phyloP scores from a whole-genome alignment of 2,888 invertebrate genomes.

The Drosophila borborema region DNA sequence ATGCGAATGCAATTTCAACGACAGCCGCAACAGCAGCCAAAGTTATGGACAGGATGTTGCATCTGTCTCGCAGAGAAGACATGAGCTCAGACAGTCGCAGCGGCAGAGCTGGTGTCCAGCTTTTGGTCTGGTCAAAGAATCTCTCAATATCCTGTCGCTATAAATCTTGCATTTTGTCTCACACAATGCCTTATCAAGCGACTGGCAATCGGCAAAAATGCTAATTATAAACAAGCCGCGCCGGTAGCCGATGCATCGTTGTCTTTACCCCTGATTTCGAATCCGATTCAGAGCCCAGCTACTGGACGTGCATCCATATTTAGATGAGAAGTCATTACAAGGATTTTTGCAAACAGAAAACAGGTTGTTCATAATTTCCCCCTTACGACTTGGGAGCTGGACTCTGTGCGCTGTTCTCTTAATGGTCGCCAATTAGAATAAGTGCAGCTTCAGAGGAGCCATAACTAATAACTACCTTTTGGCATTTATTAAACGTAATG shows the following conservation, averaged over 20 bases:
- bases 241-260: constrained; percentile 32
- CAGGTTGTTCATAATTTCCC: constrained; percentile 65
- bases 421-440: constrained; percentile 78
- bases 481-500: constrained; percentile 78
- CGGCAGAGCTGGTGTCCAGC: neutral
- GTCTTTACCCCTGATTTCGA: neutral
- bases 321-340: constrained; percentile 56
- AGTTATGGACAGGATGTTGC: constrained; percentile 80
- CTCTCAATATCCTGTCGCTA: constrained; percentile 81
- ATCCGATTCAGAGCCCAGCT: constrained; percentile 31
- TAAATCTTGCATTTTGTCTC: constrained; percentile 75
- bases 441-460: constrained; percentile 46
- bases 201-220: constrained; percentile 76
- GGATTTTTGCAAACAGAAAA: constrained; percentile 37
- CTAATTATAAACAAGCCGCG: constrained; percentile 76
- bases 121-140: constrained; percentile 44
- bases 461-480: constrained; percentile 69
- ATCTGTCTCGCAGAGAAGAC: constrained; percentile 58
- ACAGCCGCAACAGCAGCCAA: constrained; percentile 56
- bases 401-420: constrained; percentile 36
- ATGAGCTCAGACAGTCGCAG: neutral
- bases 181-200: constrained; percentile 72
- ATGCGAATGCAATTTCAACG: constrained; percentile 63
- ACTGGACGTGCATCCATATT: constrained; percentile 74
- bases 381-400: neutral